Evolutionary conservation across 2,888 invertebrate species (phyloP), one percentile per base, ranked within the genome.

Genomic region (Geophilus truncorum): DNA sequence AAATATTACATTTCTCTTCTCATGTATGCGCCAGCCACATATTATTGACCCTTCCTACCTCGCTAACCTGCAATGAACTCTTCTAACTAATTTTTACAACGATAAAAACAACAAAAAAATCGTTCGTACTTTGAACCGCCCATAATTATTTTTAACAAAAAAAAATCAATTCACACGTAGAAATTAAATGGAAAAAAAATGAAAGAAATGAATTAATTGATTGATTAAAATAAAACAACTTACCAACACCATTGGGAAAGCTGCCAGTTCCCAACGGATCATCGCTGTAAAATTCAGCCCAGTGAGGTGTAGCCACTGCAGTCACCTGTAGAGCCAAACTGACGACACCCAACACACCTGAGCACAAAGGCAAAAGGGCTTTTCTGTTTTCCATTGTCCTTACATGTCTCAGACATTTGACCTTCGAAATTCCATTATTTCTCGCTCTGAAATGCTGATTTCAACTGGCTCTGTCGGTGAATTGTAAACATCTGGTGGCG

Each of bases 301-400:
- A 78, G 28, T 78, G 40, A 6, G 78, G 78, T 21, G 78, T 78
- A 28, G 78, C 78, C 28, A 78, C 45, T 23, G 78, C 78, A 40
- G 40, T 45, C 28, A 78, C 36, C 28, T 78, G 78, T 28, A 78
- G 45, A 78, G 78, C 45, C 18, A 45, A 34, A 45, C 78, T 40
- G 12, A 34, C 15, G 1, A 78, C 36, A 21, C 78, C 78, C 40
- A 78, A 40, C 21, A 28, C 28, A 40, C 78, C 78, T 28, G 78
- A 78, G 28, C 78, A 78, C 10, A 78, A 40, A 18, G 78, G 78
- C 45, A 78, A 25, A 34, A 78, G 40, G 28, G 78, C 78, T 45
- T 45, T 78, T 77, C 77, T 28, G 36, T 45, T 78, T 28, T 40
- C 78, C 78, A 78, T 78, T 28, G 77, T 77, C 21, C 25, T 70